Conservation (phyloP, 1,140 invertebrate genomes). For the Camponotus floridanus region DNA sequence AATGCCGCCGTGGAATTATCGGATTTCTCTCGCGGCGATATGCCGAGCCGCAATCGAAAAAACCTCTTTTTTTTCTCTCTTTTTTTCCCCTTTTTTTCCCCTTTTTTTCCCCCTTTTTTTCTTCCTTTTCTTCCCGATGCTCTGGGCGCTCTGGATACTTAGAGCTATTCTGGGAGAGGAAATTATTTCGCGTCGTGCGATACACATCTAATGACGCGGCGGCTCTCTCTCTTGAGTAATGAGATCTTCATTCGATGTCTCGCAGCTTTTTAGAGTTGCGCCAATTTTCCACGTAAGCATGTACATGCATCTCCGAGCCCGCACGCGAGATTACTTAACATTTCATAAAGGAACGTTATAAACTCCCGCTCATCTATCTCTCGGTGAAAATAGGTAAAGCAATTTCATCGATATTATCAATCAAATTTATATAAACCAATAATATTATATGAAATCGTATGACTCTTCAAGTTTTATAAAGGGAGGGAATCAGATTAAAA, state of each 20-base stretch:
- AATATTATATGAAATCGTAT: background rate
- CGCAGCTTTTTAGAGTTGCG: slow-evolving; percentile 31
- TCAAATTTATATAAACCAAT: background rate
- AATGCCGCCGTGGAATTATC: slow-evolving; percentile 31
- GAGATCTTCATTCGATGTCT: slow-evolving; percentile 35
- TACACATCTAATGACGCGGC: background rate
- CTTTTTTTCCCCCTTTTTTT: background rate
- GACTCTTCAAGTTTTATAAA: too few species aligned
- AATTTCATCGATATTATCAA: background rate
- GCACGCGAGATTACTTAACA: slow-evolving; percentile 30
- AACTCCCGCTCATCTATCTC: background rate
- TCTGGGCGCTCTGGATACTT: background rate
- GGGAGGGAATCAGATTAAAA: too few species aligned
- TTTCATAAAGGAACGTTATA: slow-evolving; percentile 44
- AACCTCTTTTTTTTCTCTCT: background rate
- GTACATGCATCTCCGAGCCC: background rate
- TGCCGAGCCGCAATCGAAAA: background rate
- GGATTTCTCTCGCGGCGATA: slow-evolving; percentile 38
- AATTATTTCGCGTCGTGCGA: slow-evolving; percentile 41
- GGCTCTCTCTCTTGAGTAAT: slow-evolving; percentile 9
- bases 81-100: background rate
- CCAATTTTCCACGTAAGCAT: slow-evolving; percentile 36
- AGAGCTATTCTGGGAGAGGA: background rate
- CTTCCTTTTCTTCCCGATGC: background rate
- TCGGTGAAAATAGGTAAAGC: background rate